These are phyloP conservation scores for Bradypodion pumilum DNA, from an alignment of 2,797 vertebrate genomes.

Conservation along the genomic window DNA sequence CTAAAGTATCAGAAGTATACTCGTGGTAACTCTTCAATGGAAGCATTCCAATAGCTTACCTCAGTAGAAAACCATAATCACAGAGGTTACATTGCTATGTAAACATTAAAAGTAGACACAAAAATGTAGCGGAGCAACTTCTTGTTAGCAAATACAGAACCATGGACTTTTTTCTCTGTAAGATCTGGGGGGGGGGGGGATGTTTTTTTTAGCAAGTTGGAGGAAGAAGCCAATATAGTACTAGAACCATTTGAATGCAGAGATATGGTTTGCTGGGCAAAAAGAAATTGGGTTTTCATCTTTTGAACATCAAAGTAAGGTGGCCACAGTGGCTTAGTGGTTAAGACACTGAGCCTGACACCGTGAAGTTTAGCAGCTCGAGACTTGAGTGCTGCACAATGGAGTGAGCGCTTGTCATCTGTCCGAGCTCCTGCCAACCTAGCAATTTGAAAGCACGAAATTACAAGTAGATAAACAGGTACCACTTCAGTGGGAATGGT, in stretches of 20 bases:
- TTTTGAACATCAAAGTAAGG: conserved; percentile 27
- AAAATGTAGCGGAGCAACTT: background rate
- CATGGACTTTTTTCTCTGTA: background rate
- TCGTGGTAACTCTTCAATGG: background rate
- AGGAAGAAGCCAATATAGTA: background rate
- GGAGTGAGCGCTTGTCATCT: too few species aligned
- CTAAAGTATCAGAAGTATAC: background rate
- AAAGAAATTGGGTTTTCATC: background rate
- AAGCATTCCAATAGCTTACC: background rate
- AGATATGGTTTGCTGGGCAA: conserved; percentile 8
- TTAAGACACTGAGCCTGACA: too few species aligned
- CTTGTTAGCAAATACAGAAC: background rate
- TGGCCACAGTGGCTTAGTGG: too few species aligned
- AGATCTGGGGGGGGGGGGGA: too few species aligned
- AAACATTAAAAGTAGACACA: background rate
- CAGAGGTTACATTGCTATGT: too few species aligned
- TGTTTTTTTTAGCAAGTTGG: conserved; percentile 20
- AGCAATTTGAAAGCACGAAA: too few species aligned
- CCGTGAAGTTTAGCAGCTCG: too few species aligned
- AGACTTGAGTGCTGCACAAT: too few species aligned
- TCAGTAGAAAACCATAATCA: background rate
- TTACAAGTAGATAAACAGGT: too few species aligned
- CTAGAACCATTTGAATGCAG: conserved; percentile 19
- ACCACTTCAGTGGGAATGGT: too few species aligned
- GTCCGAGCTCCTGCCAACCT: too few species aligned